These are phyloP conservation scores for Chaetura pelagica DNA, from an alignment of 2,113 vertebrate species.

Conservation along the genomic window DNA sequence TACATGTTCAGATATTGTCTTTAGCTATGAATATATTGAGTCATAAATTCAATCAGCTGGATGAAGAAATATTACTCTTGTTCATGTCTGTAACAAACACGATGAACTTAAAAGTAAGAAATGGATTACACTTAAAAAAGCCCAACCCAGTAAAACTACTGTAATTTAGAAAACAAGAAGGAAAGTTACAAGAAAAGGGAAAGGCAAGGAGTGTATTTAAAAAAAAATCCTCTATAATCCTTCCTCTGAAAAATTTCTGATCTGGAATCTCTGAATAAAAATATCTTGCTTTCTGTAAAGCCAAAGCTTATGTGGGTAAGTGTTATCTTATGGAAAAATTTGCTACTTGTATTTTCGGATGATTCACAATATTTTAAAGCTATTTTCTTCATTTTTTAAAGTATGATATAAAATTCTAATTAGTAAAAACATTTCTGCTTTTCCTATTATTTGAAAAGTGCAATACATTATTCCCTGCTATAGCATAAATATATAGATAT, in stretches of 20 bases:
- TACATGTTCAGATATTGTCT: background rate
- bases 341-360: background rate
- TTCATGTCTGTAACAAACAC: rapidly evolving
- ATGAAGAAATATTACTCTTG: background rate
- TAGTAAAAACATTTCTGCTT: background rate
- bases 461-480: background rate
- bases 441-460: background rate
- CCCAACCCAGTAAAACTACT: background rate
- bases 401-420: background rate
- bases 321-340: background rate
- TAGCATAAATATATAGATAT: background rate
- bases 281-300: background rate
- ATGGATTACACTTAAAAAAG: background rate
- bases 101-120: background rate
- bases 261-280: background rate
- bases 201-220: background rate
- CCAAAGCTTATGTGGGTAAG: background rate
- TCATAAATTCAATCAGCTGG: background rate
- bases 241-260: background rate
- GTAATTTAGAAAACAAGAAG: background rate
- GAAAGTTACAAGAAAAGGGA: background rate
- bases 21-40: background rate
- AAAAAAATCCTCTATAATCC: background rate
- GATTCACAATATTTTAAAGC: background rate
- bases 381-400: background rate